Evolutionary conservation across 2,888 invertebrate genomes (phyloP).

Genomic region (Lepetodrilus schrolli): DNA sequence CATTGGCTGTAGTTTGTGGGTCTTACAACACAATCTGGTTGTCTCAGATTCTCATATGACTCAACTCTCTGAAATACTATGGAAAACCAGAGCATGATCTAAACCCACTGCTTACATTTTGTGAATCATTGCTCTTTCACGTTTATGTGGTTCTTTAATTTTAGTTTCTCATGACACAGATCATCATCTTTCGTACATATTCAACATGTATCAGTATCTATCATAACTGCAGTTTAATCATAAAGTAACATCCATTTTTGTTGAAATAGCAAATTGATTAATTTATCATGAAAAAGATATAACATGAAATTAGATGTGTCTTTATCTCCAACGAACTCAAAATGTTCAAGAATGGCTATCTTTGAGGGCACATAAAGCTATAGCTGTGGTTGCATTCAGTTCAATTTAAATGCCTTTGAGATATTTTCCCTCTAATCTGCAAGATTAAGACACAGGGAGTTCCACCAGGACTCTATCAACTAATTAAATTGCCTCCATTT

Average conservation of each 20-base stretch:
- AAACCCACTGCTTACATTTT: too few species aligned
- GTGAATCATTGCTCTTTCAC: too few species aligned
- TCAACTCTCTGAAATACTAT: too few species aligned
- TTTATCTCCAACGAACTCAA: background rate
- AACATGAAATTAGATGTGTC: background rate
- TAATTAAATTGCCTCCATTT: slow-evolving; percentile 25
- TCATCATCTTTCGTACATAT: too few species aligned
- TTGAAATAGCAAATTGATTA: background rate
- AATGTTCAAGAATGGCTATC: slow-evolving; percentile 1
- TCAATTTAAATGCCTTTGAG: slow-evolving; percentile 16
- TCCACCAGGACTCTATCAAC: background rate
- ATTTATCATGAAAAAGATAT: background rate
- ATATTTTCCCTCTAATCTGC: background rate
- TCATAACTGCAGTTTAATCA: too few species aligned
- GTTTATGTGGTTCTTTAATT: too few species aligned
- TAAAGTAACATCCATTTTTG: background rate
- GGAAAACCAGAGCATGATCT: too few species aligned
- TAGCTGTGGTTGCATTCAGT: background rate
- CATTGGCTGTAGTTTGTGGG: too few species aligned
- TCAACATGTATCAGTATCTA: too few species aligned
- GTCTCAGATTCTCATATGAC: too few species aligned
- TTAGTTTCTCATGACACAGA: too few species aligned
- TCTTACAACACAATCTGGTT: too few species aligned
- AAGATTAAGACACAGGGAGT: slow-evolving; percentile 22
- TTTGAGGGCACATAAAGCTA: background rate